Evolutionary conservation across 2,113 vertebrate genomes (phyloP).

Genomic region (Ibidorhyncha struthersii): DNA sequence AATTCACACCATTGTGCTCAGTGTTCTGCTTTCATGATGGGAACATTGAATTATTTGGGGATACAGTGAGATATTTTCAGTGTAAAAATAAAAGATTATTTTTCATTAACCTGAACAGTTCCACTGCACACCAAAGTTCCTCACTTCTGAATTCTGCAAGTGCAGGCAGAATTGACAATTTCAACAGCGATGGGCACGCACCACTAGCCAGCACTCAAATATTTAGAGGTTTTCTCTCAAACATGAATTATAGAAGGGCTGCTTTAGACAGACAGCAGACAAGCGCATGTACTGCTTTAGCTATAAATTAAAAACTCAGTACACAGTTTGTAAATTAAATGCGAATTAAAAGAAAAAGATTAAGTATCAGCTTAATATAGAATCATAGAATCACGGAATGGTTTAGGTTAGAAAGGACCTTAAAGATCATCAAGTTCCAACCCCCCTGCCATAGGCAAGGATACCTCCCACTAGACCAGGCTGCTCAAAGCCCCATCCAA

Average conservation of each 20-base stretch:
- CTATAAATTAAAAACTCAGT: conserved; percentile 4
- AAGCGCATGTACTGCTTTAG: neutral
- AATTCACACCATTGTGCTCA: neutral
- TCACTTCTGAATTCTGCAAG: neutral
- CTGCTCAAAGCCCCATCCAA: no score
- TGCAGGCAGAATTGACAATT: conserved; percentile 8
- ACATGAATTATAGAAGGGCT: neutral
- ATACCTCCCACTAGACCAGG: no score
- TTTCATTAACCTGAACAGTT: conserved; percentile 29
- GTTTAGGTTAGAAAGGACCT: no score
- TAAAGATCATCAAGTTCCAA: no score
- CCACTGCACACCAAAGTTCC: neutral
- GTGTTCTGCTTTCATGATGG: neutral
- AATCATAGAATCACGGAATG: no score
- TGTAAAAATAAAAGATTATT: neutral
- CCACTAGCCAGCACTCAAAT: neutral
- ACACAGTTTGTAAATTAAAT: neutral
- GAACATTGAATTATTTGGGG: neutral
- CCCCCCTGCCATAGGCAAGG: no score
- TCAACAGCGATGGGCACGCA: neutral
- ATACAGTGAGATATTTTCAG: neutral
- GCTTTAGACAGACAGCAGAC: neutral
- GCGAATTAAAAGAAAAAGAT: neutral
- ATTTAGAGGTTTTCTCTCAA: neutral
- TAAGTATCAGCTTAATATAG: neutral